Conservation (phyloP, 2,113 vertebrate genomes). For the Cacatua alba region DNA sequence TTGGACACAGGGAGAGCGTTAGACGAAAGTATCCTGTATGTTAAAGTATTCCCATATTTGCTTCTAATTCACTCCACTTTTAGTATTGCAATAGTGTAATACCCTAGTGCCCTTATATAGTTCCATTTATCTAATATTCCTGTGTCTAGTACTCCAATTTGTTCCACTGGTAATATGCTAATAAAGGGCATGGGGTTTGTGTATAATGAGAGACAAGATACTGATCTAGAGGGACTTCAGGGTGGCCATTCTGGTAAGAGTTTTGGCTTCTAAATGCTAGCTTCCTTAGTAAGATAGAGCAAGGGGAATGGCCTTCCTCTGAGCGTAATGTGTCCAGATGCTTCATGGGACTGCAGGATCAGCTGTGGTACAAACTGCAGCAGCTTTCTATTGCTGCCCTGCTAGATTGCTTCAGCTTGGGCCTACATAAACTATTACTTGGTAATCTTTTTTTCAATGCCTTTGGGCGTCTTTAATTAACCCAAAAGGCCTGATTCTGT, state of each 20-base stretch:
- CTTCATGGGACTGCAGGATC: too few species aligned
- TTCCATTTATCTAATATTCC: not conserved
- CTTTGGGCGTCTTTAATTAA: not conserved
- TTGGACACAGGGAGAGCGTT: not conserved
- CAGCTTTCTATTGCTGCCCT: not conserved
- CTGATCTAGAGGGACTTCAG: not conserved
- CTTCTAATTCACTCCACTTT: not conserved
- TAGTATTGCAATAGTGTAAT: too few species aligned
- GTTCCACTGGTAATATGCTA: not conserved
- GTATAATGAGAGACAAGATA: not conserved
- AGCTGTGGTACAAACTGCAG: too few species aligned
- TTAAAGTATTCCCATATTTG: not conserved
- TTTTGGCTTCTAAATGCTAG: not conserved
- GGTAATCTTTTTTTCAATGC: not conserved
- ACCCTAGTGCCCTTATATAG: not conserved
- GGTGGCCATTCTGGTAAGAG: too few species aligned
- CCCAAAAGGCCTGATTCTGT: not conserved
- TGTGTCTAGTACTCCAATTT: fast-evolving
- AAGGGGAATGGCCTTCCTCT: not conserved
- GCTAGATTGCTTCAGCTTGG: not conserved
- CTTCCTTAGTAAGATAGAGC: not conserved
- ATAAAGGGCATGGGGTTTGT: not conserved
- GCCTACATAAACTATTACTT: not conserved
- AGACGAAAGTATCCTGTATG: too few species aligned
- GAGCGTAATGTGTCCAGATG: not conserved